Percentiles rank a stretch among this genome's conserved stretches.
Conservation (phyloP, 2,797 vertebrate species). For the Strix occidentalis region DNA sequence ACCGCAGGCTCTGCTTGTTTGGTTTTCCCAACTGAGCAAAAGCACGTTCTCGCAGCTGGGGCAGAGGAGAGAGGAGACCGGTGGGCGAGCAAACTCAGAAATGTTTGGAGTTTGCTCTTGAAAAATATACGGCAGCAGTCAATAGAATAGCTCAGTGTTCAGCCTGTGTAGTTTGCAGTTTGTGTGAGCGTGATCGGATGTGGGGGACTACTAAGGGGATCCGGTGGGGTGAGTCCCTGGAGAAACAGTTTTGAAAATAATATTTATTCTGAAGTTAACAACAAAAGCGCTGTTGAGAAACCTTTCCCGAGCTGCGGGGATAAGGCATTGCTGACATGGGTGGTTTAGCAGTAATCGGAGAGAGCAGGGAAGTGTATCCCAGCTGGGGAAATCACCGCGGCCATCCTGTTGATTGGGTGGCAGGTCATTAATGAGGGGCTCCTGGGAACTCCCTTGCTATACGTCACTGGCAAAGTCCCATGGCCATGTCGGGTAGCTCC, state of each 20-base stretch:
- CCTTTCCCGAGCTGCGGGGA: background rate
- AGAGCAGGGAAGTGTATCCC: background rate
- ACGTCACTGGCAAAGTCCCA: background rate
- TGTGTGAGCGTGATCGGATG: background rate
- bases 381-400: background rate
- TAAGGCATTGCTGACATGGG: background rate
- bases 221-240: slow-evolving; percentile 6
- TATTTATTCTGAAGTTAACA: background rate
- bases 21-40: background rate
- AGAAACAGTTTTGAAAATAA: background rate
- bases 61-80: background rate
- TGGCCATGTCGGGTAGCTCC: background rate
- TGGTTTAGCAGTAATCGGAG: background rate
- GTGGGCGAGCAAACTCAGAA: background rate
- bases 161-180: background rate
- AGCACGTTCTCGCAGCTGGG: background rate
- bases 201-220: slow-evolving; percentile 3
- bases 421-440: slow-evolving; percentile 1
- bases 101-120: slow-evolving; percentile 1
- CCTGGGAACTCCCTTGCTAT: slow-evolving; percentile 1
- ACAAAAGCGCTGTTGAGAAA: slow-evolving; percentile 10
- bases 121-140: background rate
- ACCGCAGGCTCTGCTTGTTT: background rate
- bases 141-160: slow-evolving; percentile 26
- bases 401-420: background rate